Conservation (phyloP, 1,140 invertebrate species). For the Pseudoatta argentina region DNA sequence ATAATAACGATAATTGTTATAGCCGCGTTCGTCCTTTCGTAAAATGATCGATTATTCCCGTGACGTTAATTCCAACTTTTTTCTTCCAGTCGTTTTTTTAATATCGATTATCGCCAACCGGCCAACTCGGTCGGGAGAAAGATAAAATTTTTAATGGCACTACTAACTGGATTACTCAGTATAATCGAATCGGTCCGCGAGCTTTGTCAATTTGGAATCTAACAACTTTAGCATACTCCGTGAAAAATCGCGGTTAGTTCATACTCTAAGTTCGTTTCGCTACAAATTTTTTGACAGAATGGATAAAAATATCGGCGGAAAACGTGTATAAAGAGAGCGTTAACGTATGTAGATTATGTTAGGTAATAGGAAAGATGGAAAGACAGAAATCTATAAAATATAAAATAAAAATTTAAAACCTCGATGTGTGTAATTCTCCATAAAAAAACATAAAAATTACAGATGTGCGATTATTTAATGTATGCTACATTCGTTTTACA, state of each 20-base stretch:
- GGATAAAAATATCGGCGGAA: conserved; percentile 43
- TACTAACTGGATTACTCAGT: conserved; percentile 61
- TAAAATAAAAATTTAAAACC: conserved; percentile 24
- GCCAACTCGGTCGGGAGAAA: conserved; percentile 41
- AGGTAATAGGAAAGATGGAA: not conserved
- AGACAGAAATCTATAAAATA: not conserved
- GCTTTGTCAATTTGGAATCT: conserved; percentile 69
- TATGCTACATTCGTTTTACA: not conserved
- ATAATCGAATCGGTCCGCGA: conserved; percentile 66
- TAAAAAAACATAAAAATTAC: not conserved
- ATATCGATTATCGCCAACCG: conserved; percentile 59
- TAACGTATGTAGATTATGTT: conserved; percentile 24
- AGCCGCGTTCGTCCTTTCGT: conserved; percentile 41
- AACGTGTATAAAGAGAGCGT: conserved; percentile 32
- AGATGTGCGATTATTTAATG: not conserved
- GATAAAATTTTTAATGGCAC: conserved; percentile 69
- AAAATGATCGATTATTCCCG: conserved; percentile 59
- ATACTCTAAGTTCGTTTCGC: conserved; percentile 63
- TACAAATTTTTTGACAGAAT: conserved; percentile 56
- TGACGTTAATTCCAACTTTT: conserved; percentile 57
- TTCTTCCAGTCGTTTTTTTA: conserved; percentile 45
- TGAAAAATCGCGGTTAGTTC: conserved; percentile 57
- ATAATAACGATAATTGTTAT: conserved; percentile 64
- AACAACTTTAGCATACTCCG: conserved; percentile 64
- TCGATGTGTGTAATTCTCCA: not conserved